phyloP scores from a whole-genome alignment of 2,113 vertebrate species.

The Falcunculus frontatus region DNA sequence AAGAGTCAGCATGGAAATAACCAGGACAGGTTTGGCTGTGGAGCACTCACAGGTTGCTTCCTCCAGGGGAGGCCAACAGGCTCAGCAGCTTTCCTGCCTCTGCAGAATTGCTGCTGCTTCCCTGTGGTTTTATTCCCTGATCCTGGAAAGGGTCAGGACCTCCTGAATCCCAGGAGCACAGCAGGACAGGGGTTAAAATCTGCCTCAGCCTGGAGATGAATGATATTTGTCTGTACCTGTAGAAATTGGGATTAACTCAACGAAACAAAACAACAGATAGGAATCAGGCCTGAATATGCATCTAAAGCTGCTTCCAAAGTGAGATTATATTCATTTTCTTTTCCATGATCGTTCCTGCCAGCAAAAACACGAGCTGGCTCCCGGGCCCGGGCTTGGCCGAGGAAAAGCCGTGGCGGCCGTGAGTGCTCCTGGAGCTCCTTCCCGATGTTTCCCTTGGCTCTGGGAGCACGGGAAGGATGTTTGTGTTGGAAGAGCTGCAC shows the following conservation, averaged over 20 bases:
- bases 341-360: background rate
- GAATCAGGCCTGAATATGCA: background rate
- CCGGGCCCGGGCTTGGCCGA: background rate
- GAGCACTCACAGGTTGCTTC: background rate
- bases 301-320: background rate
- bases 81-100: background rate
- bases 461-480: background rate
- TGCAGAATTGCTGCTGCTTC: background rate
- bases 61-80: background rate
- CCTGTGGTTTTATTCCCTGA: background rate
- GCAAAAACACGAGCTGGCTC: background rate
- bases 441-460: background rate
- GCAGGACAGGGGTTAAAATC: background rate
- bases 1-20: rapidly evolving
- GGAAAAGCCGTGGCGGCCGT: rapidly evolving
- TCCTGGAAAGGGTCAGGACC: background rate
- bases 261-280: background rate
- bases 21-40: background rate
- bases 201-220: background rate
- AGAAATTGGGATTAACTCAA: background rate
- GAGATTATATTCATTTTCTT: background rate
- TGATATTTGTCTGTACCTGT: rapidly evolving
- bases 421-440: background rate
- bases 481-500: background rate
- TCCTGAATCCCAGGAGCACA: rapidly evolving